These are phyloP conservation scores for Aleadryas rufinucha DNA, from an alignment of 2,113 vertebrate genomes.

Conservation along the genomic window DNA sequence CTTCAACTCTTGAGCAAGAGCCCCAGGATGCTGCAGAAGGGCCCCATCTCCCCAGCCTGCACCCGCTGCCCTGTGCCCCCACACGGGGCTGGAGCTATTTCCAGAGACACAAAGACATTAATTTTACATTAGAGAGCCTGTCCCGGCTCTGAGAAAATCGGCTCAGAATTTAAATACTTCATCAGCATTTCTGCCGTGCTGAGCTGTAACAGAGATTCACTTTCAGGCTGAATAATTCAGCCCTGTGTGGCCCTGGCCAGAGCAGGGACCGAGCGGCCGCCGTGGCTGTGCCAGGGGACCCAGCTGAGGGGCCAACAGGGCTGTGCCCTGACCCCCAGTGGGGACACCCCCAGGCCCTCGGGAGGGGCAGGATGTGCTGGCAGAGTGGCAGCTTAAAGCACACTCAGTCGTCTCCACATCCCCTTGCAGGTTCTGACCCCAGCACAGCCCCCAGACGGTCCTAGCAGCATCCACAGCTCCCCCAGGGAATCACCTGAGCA, in stretches of 20 bases:
- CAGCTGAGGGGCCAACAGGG: not conserved
- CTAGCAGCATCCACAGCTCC: not conserved
- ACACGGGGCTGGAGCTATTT: not conserved
- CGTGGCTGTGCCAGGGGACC: fast-evolving
- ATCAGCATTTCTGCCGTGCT: not conserved
- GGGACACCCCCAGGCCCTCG: fast-evolving
- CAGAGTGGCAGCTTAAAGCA: not conserved
- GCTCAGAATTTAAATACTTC: constrained; percentile 23
- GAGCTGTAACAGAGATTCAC: not conserved
- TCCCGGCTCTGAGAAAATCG: not conserved
- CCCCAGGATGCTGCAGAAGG: not conserved
- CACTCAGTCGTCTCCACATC: fast-evolving
- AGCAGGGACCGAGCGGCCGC: fast-evolving
- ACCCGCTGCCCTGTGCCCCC: fast-evolving
- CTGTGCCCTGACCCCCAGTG: not conserved
- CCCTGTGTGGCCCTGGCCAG: fast-evolving
- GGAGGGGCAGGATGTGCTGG: not conserved
- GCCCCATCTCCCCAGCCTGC: fast-evolving
- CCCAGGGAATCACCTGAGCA: not conserved
- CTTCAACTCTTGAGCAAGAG: fast-evolving
- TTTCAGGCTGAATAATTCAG: constrained; percentile 37
- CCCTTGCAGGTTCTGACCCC: not conserved
- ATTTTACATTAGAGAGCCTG: not conserved
- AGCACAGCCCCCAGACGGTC: fast-evolving
- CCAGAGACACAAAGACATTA: not conserved